These are phyloP conservation scores for Apoda limacodes DNA, from an alignment of 2,888 invertebrate genomes.

Conservation along the genomic window DNA sequence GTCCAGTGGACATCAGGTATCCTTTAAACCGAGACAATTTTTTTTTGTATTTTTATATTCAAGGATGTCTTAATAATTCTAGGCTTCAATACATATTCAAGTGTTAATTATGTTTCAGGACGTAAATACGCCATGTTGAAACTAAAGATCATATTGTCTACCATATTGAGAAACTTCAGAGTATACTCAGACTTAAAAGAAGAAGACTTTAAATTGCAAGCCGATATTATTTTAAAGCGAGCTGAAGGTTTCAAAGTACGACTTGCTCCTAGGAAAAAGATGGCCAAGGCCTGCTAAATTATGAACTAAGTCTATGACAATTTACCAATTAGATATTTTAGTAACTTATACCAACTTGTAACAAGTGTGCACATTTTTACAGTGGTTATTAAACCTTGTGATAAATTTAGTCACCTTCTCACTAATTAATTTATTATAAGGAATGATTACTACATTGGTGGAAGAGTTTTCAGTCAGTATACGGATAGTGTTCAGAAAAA, in stretches of 20 bases:
- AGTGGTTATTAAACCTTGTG: slow-evolving; percentile 28
- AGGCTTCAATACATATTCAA: too few relatives aligned
- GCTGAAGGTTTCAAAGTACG: slow-evolving; percentile 81
- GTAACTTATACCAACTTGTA: slow-evolving; percentile 20
- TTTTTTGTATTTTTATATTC: too few relatives aligned
- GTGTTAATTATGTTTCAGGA: slow-evolving; percentile 53
- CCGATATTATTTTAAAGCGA: slow-evolving; percentile 82
- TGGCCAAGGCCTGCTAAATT: slow-evolving; percentile 38
- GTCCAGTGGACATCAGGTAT: too few relatives aligned
- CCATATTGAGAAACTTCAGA: slow-evolving; percentile 78
- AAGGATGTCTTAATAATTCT: not conserved
- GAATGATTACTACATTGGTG: slow-evolving; percentile 37
- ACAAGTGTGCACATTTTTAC: slow-evolving; percentile 27
- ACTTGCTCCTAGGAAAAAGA: slow-evolving; percentile 73
- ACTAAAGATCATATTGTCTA: slow-evolving; percentile 81
- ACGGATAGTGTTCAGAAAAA: too few relatives aligned
- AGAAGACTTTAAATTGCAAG: slow-evolving; percentile 77
- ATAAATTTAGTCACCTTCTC: slow-evolving; percentile 44
- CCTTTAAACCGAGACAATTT: too few relatives aligned
- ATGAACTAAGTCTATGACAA: too few relatives aligned
- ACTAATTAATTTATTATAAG: slow-evolving; percentile 31
- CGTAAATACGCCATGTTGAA: slow-evolving; percentile 86
- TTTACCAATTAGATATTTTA: too few relatives aligned
- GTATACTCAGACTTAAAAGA: slow-evolving; percentile 76
- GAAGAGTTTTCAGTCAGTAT: slow-evolving; percentile 33